phyloP scores from a whole-genome alignment of 2,113 vertebrate species.

The Mobula hypostoma region DNA sequence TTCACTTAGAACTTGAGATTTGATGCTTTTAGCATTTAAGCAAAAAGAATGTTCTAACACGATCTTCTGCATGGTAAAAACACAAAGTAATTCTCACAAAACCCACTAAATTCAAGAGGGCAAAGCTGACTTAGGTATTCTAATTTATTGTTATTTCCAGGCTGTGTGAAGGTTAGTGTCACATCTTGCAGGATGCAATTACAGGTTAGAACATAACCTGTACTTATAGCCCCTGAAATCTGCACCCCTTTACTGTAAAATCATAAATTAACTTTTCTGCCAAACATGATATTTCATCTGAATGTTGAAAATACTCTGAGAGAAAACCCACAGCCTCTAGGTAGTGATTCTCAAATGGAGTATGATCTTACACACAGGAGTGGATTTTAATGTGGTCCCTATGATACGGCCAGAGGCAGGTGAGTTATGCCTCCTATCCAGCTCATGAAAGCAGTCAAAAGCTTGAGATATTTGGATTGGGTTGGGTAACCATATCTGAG shows the following conservation, averaged over 20 bases:
- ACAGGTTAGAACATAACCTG: not conserved
- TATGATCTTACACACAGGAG: not conserved
- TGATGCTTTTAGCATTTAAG: not conserved
- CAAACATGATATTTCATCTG: too few relatives aligned
- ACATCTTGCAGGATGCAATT: not conserved
- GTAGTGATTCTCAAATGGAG: not conserved
- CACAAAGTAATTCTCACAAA: not conserved
- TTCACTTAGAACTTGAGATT: not conserved
- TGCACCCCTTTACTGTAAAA: too few relatives aligned
- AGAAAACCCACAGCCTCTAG: too few relatives aligned
- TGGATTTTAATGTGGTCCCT: not conserved
- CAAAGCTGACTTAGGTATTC: too few relatives aligned
- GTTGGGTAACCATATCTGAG: not conserved
- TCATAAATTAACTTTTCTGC: too few relatives aligned
- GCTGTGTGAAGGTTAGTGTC: not conserved
- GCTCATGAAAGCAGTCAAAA: not conserved
- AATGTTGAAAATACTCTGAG: too few relatives aligned
- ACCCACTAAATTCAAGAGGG: too few relatives aligned
- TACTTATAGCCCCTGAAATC: not conserved
- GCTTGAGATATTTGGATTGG: not conserved
- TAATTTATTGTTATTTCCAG: not conserved
- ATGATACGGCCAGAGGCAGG: not conserved
- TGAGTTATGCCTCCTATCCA: not conserved
- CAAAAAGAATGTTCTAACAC: not conserved
- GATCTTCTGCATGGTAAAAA: not conserved